Percentiles rank a stretch among this genome's conserved stretches.
These are phyloP conservation scores for Helobdella robusta DNA, from an alignment of 2,888 invertebrate species.

Conservation along the genomic window DNA sequence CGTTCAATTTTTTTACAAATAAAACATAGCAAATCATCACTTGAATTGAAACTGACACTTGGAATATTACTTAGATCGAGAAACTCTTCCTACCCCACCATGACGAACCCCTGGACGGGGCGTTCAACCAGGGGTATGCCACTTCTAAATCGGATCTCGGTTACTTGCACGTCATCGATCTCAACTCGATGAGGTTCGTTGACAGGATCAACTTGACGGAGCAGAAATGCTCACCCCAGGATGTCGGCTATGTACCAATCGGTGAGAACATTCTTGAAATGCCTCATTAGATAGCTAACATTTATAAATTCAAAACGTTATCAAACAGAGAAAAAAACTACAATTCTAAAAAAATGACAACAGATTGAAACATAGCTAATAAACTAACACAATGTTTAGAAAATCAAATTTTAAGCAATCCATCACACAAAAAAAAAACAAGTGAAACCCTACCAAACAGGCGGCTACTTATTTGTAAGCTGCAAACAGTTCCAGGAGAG, in stretches of 20 bases:
- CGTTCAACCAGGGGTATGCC: slow-evolving; percentile 20
- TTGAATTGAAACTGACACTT: neutral
- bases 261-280: too few species aligned
- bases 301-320: too few species aligned
- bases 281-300: too few species aligned
- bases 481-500: neutral
- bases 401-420: too few species aligned
- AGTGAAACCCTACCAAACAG: too few species aligned
- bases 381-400: too few species aligned
- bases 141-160: slow-evolving; percentile 1
- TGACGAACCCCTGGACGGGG: slow-evolving; percentile 6
- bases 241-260: slow-evolving; percentile 20
- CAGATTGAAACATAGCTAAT: too few species aligned
- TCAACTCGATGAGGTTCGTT: slow-evolving; percentile 13
- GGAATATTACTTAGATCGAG: slow-evolving; percentile 13
- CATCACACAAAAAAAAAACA: too few species aligned
- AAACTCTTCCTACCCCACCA: slow-evolving; percentile 20
- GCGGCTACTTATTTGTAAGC: slow-evolving; percentile 22
- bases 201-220: slow-evolving; percentile 13
- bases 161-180: slow-evolving; percentile 8
- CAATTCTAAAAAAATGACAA: too few species aligned
- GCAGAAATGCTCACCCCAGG: slow-evolving; percentile 11
- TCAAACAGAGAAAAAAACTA: too few species aligned
- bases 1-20: neutral
- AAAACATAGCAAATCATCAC: neutral